Evolutionary conservation across 2,888 invertebrate genomes (phyloP), one percentile per base, ranked within the genome.

Genomic region (Muschampia plurimacula): DNA sequence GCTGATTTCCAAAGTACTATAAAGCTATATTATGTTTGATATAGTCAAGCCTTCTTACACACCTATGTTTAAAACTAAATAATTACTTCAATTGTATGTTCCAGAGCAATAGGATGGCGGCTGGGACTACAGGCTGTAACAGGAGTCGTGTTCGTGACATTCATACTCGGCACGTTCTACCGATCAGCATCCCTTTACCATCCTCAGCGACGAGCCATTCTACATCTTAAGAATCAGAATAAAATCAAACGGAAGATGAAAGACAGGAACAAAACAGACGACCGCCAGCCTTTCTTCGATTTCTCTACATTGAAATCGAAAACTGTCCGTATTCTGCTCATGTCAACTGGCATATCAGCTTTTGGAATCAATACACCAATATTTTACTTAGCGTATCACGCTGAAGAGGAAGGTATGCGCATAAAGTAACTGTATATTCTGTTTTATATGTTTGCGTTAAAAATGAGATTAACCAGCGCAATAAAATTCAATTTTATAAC

Each of bases 161-260:
- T 98, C 86, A 96, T 98, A 82, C 95, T 98, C 44, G 98, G 98
- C 69, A 97, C 97, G 6, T 97, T 97, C 91, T 98, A 98, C 91
- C 96, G 98, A 46, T 98, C 98, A 7, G 98, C 98, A 0, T 97
- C 98, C 0, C 94, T 98, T 9, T 98, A 98, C 89, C 98, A 98
- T 86, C 98, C 98, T 0, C 97, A 98, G 86, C 90, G 98, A 73
- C 95, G 98, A 74, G 98, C 98, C 74, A 98, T 98, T 81, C 95
- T 98, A 59, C 98, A 98, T 88, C 96, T 98, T 82, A 98, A 98
- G 90, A 98, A 97, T 89, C 98, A 98, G 87, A 95, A 88, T 80
- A 95, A 95, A 80, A 95, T 95, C 82, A 97, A 97, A 86, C 95
- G 97, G 76, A 97, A 97, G 89, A 96, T 97, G 94, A 97, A 97